These are phyloP conservation scores for Meandrina meandrites DNA, from an alignment of 92 coral and sea anemone species.

Conservation along the genomic window DNA sequence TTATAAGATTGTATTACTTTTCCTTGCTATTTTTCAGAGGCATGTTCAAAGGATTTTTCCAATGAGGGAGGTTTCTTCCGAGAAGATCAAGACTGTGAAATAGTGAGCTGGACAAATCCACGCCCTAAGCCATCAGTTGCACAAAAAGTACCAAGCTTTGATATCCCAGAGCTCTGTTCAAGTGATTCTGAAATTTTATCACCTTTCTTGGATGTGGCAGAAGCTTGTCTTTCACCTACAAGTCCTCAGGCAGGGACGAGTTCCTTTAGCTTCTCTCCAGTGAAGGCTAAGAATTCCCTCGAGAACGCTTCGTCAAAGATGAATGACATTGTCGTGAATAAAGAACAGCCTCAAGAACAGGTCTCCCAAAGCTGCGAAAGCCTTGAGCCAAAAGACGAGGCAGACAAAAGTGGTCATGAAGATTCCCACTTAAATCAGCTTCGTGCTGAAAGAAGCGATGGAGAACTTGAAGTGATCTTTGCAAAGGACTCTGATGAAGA, in stretches of 20 bases:
- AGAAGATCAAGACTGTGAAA: constrained; percentile 50
- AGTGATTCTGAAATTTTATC: constrained; percentile 62
- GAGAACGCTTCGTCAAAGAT: background rate
- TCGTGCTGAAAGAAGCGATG: background rate
- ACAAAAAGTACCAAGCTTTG: constrained; percentile 29
- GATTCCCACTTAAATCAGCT: background rate
- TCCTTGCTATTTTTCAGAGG: constrained; percentile 25
- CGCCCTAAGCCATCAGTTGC: background rate
- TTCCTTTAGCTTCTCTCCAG: constrained; percentile 11
- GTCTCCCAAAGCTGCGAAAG: background rate
- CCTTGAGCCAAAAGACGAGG: background rate
- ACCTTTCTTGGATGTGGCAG: constrained; percentile 55
- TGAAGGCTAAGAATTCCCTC: background rate
- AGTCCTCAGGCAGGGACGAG: constrained; percentile 2
- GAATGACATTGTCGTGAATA: background rate
- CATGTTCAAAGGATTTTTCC: constrained; percentile 40
- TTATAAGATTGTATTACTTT: background rate
- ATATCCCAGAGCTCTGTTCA: constrained; percentile 32
- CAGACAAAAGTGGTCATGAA: background rate
- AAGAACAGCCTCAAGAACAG: background rate
- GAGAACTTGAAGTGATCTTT: background rate
- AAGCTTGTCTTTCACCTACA: constrained; percentile 15
- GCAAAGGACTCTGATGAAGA: constrained; percentile 21
- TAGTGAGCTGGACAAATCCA: constrained; percentile 17
- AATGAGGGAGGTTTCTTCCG: constrained; percentile 92